Base-by-base conservation (phyloP, 2,797 vertebrate species). In the Antrozous pallidus region DNA sequence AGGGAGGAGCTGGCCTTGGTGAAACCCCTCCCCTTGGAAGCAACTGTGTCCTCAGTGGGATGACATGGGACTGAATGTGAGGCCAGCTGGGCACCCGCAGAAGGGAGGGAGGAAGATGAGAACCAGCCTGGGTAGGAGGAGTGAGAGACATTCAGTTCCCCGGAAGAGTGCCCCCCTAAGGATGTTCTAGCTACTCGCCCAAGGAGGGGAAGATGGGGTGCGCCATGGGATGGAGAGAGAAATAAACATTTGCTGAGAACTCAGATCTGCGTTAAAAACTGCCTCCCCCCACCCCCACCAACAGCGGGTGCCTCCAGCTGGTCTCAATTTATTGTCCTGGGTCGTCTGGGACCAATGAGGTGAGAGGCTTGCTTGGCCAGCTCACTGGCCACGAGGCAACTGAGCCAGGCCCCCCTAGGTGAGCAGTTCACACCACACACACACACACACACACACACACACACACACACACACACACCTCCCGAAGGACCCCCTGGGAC, bases 81-180 rank as follows among this genome's bases (percentile, higher is more conserved):
- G 45, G 69, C 38, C 54, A 18, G 18, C 54, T 17, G 20, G 56
- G 45, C 1, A 0, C 10, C 2, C 9, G 18, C 28, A 14, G 90
- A 18, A 49, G 8, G 40, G 42, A 26, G 28, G 6, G 9, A 7
- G 42, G 18, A 8, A 0, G 28, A 5, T 0, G 3, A n/a, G 47
- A 56, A 8, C 51, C 6, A 22, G 22, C 17, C 0, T 9, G n/a
- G 51, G 63, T 3, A 28, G 2, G 51, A 49, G n/a, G 2, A 45
- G 45, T 31, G n/a, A 6, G 4, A 22, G 4, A 0, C 45, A 16
- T 18, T 11, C 4, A 11, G 6, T 17, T 75, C n/a, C 87, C 28
- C 2, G 26, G 79, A 77, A 38, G 77, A 33, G 40, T 17, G 40
- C 1, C 49, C 24, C 22, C 16, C 20, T 1, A 24, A 51, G 56